Conservation (phyloP, 2,113 vertebrate species). For the Andinoacara biseriatus region DNA sequence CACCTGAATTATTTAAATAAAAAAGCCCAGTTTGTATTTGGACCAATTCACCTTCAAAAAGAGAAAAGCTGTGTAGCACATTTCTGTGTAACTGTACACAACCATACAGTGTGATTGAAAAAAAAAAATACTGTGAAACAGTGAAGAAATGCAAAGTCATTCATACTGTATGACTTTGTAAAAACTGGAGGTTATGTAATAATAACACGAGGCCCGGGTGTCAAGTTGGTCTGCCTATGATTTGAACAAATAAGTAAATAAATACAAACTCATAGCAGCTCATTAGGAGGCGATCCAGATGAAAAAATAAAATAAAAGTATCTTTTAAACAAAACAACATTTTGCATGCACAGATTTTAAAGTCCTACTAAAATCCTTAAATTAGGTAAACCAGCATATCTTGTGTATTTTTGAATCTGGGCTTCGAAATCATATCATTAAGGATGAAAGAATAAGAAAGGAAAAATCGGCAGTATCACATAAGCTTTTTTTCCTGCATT, state of each 20-base stretch:
- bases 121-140: not conserved
- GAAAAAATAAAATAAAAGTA: too few relatives aligned
- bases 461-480: not conserved
- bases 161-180: not conserved
- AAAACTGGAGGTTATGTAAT: not conserved
- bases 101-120: not conserved
- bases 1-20: not conserved
- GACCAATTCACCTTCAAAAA: not conserved
- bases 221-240: not conserved
- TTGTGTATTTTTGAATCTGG: accelerated
- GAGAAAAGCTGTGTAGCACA: not conserved
- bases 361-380: not conserved
- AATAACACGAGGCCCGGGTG: not conserved
- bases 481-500: not conserved
- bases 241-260: not conserved
- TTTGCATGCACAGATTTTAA: not conserved
- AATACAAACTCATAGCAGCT: not conserved
- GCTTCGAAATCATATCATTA: not conserved
- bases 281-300: not conserved
- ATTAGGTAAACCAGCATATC: not conserved
- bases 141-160: not conserved
- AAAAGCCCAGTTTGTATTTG: not conserved
- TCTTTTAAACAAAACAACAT: not conserved
- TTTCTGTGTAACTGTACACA: not conserved
- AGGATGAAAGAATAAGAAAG: not conserved